phyloP scores from a whole-genome alignment of 2,888 invertebrate genomes.

The Epirrita christyi region DNA sequence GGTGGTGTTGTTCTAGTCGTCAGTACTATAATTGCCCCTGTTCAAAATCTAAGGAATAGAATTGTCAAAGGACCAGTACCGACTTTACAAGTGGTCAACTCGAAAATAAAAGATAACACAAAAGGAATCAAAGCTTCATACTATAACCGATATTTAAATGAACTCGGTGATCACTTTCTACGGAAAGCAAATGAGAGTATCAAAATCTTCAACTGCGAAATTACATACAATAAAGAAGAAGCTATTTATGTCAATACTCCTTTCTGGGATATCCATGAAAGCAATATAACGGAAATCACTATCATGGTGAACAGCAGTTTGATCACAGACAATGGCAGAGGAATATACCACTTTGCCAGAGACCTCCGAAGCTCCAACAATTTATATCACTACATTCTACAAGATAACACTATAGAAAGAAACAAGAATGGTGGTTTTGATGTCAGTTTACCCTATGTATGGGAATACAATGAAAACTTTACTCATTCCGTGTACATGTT shows the following conservation, averaged over 20 bases:
- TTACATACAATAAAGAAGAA: constrained; percentile 91
- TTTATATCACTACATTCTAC: constrained; percentile 96
- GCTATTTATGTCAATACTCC: constrained; percentile 94
- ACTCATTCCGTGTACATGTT: constrained; percentile 95
- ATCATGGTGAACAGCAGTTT: constrained; percentile 94
- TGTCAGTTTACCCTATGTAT: constrained; percentile 95
- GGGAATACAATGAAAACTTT: constrained; percentile 97
- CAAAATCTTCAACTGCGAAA: constrained; percentile 91
- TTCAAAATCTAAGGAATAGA: constrained; percentile 89
- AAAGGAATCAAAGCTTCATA: constrained; percentile 93
- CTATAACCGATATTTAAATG: constrained; percentile 94
- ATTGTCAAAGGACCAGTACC: constrained; percentile 93
- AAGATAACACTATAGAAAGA: constrained; percentile 93
- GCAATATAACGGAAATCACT: constrained; percentile 95
- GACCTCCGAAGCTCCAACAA: constrained; percentile 98
- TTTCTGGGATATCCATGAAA: constrained; percentile 92
- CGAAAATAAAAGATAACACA: constrained; percentile 91
- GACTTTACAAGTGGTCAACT: constrained; percentile 88
- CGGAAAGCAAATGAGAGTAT: constrained; percentile 95
- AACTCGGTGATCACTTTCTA: constrained; percentile 93
- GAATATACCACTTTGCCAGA: constrained; percentile 95
- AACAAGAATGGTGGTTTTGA: constrained; percentile 95
- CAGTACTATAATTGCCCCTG: constrained; percentile 89
- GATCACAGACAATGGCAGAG: constrained; percentile 94
- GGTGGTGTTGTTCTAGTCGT: constrained; percentile 93